Evolutionary conservation across 2,888 invertebrate species (phyloP), one percentile per base, ranked within the genome.

Genomic region (Acrobasis suavella): DNA sequence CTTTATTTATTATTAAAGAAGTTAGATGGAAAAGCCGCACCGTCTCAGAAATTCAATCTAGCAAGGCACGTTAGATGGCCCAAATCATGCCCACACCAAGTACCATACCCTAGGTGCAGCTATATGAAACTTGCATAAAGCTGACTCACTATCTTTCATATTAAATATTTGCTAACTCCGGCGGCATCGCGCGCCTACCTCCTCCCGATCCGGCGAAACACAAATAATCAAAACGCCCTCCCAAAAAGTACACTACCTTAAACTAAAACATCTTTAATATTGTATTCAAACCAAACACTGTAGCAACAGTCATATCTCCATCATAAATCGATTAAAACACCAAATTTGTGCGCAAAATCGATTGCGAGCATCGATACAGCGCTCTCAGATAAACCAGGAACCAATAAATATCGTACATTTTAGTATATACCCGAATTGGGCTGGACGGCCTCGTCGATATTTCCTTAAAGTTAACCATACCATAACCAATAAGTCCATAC

Each of bases 331-430:
- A 81, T 75, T 78, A 80, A 77, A 78, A 75, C 64, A 64, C 81
- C 82, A 82, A 82, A 81, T 78, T 70, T 64, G 80, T 65, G 67
- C 67, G 55, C 65, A 69, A 68, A 62, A 66, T 69, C 72, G 67
- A 73, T 71, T 71, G 66, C 62, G 70, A 68, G 66, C 64, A 64
- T 66, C 63, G 74, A 74, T 75, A 78, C 76, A 75, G 70, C 32
- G n/a, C 73, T 75, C 69, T 74, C 72, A 67, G 82, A 83, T 81
- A 83, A 85, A 83, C 70, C 77, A 82, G 84, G 79, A 77, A 78
- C 80, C 85, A 78, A 86, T 87, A 86, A 87, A 87, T 84, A 85
- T 81, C 79, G 81, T 77, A 82, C 82, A 82, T 86, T 86, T 87
- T 82, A 85, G 83, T 77, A 73, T 74, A 77, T 72, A 72, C 74